Percentiles rank a stretch among this genome's conserved stretches.
Evolutionary conservation across 2,888 invertebrate species (phyloP).

Genomic region (Pandemis corylana): DNA sequence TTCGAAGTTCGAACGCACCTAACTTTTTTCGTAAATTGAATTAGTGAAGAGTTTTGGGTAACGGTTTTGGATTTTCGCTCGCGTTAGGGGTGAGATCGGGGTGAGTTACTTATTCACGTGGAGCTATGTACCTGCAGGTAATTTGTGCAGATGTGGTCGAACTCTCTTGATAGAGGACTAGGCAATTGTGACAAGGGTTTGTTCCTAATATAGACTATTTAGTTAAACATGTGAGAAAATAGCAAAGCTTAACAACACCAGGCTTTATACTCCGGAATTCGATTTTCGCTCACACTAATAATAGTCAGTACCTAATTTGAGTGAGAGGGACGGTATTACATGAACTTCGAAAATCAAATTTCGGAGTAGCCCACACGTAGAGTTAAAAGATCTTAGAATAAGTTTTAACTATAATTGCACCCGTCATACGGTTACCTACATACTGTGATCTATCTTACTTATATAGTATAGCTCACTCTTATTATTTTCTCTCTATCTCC

Average conservation of each 20-base stretch:
- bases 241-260: no score
- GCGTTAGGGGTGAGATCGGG: conserved; percentile 1
- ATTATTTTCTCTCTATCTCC: background rate
- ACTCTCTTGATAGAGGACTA: conserved; percentile 3
- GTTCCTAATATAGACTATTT: background rate
- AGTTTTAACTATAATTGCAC: no score
- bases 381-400: no score
- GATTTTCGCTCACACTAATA: no score
- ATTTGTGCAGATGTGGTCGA: conserved; percentile 13
- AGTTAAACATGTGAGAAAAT: background rate
- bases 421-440: no score
- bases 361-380: no score
- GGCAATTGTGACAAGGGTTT: background rate
- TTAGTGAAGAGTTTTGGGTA: conserved; percentile 26
- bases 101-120: conserved; percentile 2
- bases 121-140: background rate
- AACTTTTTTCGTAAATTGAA: conserved; percentile 33
- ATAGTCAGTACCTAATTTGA: no score
- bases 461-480: background rate
- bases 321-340: no score
- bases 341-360: no score
- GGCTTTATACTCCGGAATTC: no score
- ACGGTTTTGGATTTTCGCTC: conserved; percentile 23
- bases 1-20: conserved; percentile 16
- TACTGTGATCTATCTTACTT: no score